phyloP scores from a whole-genome alignment of 1,140 invertebrate genomes.

The Conus ventricosus region DNA sequence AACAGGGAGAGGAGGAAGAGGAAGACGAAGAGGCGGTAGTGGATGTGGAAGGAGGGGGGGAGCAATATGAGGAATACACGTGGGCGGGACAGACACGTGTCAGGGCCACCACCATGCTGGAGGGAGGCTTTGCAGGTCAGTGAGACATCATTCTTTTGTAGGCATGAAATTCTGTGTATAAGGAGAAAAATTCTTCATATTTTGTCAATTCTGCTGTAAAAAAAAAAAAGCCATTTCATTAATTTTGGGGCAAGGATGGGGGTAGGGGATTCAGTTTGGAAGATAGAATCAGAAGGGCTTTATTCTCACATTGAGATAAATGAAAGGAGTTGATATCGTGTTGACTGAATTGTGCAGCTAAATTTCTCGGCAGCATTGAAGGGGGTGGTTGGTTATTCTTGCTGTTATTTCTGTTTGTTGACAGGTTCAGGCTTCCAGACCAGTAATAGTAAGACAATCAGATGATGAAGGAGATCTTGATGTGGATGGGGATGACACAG shows the following conservation, averaged over 20 bases:
- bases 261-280: too few relatives aligned
- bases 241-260: too few relatives aligned
- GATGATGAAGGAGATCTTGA: constrained; percentile 88
- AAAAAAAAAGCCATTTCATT: too few relatives aligned
- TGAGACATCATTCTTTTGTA: not conserved
- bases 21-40: constrained; percentile 65
- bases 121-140: constrained; percentile 82
- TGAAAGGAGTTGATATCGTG: too few relatives aligned
- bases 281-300: too few relatives aligned
- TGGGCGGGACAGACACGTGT: constrained; percentile 88
- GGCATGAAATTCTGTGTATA: too few relatives aligned
- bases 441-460: constrained; percentile 61
- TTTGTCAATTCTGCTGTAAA: too few relatives aligned
- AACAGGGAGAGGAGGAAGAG: constrained; percentile 53
- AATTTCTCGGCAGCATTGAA: too few relatives aligned
- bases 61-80: constrained; percentile 87
- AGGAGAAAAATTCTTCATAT: too few relatives aligned
- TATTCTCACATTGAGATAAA: too few relatives aligned
- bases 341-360: too few relatives aligned
- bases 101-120: constrained; percentile 81
- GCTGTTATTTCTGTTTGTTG: not conserved
- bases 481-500: constrained; percentile 85
- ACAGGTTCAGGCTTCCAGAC: constrained; percentile 3
- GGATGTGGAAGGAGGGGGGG: constrained; percentile 70
- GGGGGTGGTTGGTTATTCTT: too few relatives aligned